Base-by-base conservation (phyloP, 64 coral and sea anemone genomes). In the Montipora cactus region DNA sequence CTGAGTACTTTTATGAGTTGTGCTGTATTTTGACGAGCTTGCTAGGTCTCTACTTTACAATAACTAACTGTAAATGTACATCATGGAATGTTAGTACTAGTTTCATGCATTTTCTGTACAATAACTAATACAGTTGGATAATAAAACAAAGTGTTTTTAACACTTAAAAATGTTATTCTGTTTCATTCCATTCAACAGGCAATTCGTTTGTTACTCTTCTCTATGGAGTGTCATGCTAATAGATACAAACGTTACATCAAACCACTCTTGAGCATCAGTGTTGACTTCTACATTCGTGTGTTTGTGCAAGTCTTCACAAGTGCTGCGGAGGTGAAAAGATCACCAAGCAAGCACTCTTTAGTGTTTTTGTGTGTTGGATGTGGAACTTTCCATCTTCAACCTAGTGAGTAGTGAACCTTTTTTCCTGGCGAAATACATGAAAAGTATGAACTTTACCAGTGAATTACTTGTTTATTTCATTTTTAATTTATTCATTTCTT, bases 301-400 rank as follows among this genome's bases (percentile, higher is more conserved):
- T 99, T 99, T 96, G 92, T 99, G 13, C 95, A 99, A 99, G 95
- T 99, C 9, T 96, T 94, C 75, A 96, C 98, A 59, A 99, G 98
- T 96, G 88, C 98, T 37, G 83, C 89, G 67, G 98, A 96, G 76
- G 94, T 96, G 19, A 96, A 99, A 46, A 91, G 92, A 58, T 96
- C 95, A 16, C 75, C 98, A 73, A 94, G 94, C 64, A 99, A 99
- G 53, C 92, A 99, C 67, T 96, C 92, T 75, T 58, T 94, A 55
- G 89, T 96, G 18, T 99, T 90, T 89, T 81, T 92, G 44, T 96
- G 98, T 47, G 67, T 89, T n/a, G 93, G 98, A 20, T 99, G 98
- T 95, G 98, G 98, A 51, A 99, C 92, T 13, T 99, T 91, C 85
- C 92, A 96, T 88, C 91, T 99, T 49, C 98, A 99, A 61, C 92